phyloP scores from a whole-genome alignment of 2,113 vertebrate genomes.

The Protobothrops mucrosquamatus region DNA sequence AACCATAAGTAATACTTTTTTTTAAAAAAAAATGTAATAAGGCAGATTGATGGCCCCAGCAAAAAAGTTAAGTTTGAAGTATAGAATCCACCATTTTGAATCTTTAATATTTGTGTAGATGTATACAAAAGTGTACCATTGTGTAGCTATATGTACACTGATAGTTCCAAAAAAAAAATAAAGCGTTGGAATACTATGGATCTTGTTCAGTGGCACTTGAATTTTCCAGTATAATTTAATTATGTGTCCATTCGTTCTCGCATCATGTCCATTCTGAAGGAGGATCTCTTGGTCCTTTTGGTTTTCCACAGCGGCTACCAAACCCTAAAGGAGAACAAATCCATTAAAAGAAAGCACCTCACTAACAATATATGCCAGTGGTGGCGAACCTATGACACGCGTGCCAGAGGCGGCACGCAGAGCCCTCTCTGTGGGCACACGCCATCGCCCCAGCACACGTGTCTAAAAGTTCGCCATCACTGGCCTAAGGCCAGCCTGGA shows the following conservation, averaged over 20 bases:
- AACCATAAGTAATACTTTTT: constrained; percentile 77
- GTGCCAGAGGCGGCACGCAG: no score
- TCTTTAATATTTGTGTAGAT: constrained; percentile 58
- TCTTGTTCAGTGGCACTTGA: constrained; percentile 78
- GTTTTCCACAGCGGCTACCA: constrained; percentile 85
- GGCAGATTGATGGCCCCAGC: constrained; percentile 86
- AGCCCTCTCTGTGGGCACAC: no score
- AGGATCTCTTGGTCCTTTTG: constrained; percentile 86
- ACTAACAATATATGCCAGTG: fast-evolving
- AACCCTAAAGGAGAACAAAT: constrained; percentile 76
- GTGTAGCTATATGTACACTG: constrained; percentile 77
- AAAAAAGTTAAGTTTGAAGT: constrained; percentile 72
- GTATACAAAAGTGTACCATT: constrained; percentile 69
- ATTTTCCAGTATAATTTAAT: constrained; percentile 73
- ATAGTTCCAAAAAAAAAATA: constrained; percentile 65
- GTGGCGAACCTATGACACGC: no score
- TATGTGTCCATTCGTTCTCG: constrained; percentile 56
- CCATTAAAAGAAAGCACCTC: background rate
- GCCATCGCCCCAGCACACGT: no score
- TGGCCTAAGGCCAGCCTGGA: no score
- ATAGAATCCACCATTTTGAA: constrained; percentile 71
- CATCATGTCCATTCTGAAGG: constrained; percentile 93
- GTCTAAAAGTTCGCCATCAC: no score
- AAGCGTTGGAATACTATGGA: constrained; percentile 69
- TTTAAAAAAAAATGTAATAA: constrained; percentile 78